Evolutionary conservation across 1,140 invertebrate genomes (phyloP), one percentile per base, ranked within the genome.

Genomic region (Bombus ignitus): DNA sequence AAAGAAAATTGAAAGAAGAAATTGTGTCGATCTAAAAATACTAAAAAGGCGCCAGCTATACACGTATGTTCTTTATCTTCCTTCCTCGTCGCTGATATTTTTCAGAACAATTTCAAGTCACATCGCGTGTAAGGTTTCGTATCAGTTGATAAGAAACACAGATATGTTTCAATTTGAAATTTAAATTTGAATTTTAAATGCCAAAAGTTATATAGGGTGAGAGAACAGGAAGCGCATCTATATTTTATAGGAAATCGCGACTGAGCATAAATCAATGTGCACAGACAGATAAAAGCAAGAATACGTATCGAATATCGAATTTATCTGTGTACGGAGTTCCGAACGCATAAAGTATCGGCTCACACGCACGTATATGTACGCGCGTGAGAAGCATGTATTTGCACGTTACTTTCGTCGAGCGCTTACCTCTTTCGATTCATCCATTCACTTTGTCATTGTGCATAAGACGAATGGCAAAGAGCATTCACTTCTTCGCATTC

Each of bases 401-500:
- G 47, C 75, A 72, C 65, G 53, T 72, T 74, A 80, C 59, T 85
- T 65, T 82, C 62, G 72, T 79, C 76, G 66, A 57, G 35, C 78
- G 70, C 70, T 79, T 62, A 59, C 68, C 68, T 74, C 62, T 77
- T 75, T 62, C 87, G 74, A 82, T 74, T 71, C 76, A 71, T 72
- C 80, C 84, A 86, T 86, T 86, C 81, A 86, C 80, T 78, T 83
- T 71, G 81, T 80, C 80, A 81, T 74, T 81, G 71, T 76, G 65
- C 77, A 57, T 39, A 81, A 85, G 53, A 73, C 70, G 83, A 85
- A 84, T 35, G 66, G 66, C 28, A 57, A 79, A 68, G 82, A 71
- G 37, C 76, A 25, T 79, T 84, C 75, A 66, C 82, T 83, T 53
- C 74, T 70, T 47, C 4, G 32, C 65, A 53, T 70, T 28, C 66